Evolutionary conservation across 2,888 invertebrate genomes (phyloP), one percentile per base, ranked within the genome.

Genomic region (Panopea generosa): DNA sequence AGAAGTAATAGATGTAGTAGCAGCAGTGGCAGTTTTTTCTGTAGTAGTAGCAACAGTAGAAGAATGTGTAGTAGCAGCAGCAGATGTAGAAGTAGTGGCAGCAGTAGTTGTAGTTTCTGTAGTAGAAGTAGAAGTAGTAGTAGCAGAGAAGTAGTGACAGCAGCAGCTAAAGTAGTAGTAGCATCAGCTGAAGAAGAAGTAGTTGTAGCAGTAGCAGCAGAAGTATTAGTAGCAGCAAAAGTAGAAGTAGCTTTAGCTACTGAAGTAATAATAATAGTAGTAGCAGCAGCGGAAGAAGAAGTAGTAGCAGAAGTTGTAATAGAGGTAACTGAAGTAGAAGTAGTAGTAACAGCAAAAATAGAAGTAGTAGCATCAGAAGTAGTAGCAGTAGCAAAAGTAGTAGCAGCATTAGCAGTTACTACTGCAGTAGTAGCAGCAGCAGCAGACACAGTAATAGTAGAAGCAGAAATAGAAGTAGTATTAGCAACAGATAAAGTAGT

Each of bases 121-220:
- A 20, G 50, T 50, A 50, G 9, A 18, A 50, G 50, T 50, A 50
- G 50, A 18, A 50, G 50, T 50, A 50, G 50, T 50, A 50, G 50
- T 50, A 50, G 50, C 20, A 50, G n/a, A 50, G 20, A 18, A 50
- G 50, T 50, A 50, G 22, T 50, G 9, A 22, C 20, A 50, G 50
- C 20, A 50, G 50, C 20, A 50, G 50, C 20, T 18, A 22, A 18
- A 50, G 50, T 50, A 50, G 50, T 50, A 50, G 18, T 18, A 18
- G 50, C 20, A 50, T 14, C 20, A 50, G 50, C 20, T 18, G 50
- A 18, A 50, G 50, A 18, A 50, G 50, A 3, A 50, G 50, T 50
- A 50, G 50, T 50, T 7, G 33, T 33, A 33, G 33, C 11, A 33
- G 33, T 33, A 33, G 33, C 33, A 18, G 22, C 20, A 18, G 50